Evolutionary conservation across 2,113 vertebrate species (phyloP).

Genomic region (Smithornis capensis): DNA sequence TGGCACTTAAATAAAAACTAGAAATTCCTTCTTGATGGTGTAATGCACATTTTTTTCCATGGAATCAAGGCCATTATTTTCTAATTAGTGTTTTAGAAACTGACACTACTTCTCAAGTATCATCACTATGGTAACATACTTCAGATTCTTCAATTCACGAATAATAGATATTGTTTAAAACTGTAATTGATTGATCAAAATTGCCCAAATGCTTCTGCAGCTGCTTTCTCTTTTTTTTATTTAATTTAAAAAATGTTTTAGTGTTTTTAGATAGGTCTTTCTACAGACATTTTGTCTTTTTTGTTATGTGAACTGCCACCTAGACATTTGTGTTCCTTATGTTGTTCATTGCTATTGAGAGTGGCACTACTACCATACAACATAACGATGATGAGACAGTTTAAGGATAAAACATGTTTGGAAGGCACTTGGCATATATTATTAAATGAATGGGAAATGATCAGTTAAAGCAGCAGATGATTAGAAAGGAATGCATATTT

Average conservation of each 20-base stretch:
- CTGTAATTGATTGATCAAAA: neutral
- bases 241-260: neutral
- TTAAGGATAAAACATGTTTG: constrained; percentile 58
- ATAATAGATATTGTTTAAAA: neutral
- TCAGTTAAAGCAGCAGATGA: constrained; percentile 67
- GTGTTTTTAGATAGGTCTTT: neutral
- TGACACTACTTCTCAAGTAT: neutral
- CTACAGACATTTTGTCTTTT: neutral
- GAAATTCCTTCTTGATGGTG: neutral
- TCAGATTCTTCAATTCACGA: neutral
- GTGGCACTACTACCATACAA: neutral
- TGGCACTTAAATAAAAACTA: neutral
- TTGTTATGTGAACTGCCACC: neutral
- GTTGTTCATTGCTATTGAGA: neutral
- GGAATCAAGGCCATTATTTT: neutral
- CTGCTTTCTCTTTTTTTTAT: neutral
- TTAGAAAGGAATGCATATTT: constrained; percentile 67
- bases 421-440: constrained; percentile 59
- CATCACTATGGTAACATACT: neutral
- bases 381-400: neutral
- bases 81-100: neutral
- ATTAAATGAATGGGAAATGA: constrained; percentile 73
- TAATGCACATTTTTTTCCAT: neutral
- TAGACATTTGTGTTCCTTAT: neutral
- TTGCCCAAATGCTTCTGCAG: neutral